Evolutionary conservation across 2,888 invertebrate genomes (phyloP).

Genomic region (Euphydryas editha): DNA sequence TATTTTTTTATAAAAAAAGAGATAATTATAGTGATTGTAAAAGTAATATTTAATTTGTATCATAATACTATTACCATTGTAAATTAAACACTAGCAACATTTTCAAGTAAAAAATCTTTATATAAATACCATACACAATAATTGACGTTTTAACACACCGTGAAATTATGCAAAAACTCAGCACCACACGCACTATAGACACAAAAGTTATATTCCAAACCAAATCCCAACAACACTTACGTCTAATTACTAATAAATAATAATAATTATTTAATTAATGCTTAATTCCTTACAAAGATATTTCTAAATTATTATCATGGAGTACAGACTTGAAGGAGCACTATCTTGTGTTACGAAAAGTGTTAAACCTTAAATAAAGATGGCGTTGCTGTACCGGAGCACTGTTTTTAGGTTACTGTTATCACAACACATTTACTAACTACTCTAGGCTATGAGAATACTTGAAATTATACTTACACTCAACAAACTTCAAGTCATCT

Average conservation of each 20-base stretch:
- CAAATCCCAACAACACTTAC: neutral
- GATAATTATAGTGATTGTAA: no score
- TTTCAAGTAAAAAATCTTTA: constrained; percentile 8
- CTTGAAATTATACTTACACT: no score
- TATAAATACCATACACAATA: constrained; percentile 8
- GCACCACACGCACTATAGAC: constrained; percentile 4
- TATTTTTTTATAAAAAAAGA: no score
- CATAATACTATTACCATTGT: constrained; percentile 1
- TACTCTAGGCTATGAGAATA: no score
- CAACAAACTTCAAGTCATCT: no score
- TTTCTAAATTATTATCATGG: neutral
- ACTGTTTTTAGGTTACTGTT: no score
- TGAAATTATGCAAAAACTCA: neutral
- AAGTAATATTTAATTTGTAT: neutral
- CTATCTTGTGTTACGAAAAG: no score
- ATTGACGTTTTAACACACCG: constrained; percentile 9
- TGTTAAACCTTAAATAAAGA: no score
- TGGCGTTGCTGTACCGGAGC: no score
- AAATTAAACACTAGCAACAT: constrained; percentile 3
- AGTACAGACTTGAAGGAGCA: no score
- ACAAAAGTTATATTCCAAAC: constrained; percentile 1
- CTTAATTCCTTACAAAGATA: neutral
- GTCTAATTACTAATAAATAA: neutral
- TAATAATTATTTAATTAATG: neutral
- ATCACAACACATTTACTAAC: no score